These are phyloP conservation scores for Lontra canadensis DNA, from an alignment of 2,113 vertebrate genomes.

Conservation along the genomic window DNA sequence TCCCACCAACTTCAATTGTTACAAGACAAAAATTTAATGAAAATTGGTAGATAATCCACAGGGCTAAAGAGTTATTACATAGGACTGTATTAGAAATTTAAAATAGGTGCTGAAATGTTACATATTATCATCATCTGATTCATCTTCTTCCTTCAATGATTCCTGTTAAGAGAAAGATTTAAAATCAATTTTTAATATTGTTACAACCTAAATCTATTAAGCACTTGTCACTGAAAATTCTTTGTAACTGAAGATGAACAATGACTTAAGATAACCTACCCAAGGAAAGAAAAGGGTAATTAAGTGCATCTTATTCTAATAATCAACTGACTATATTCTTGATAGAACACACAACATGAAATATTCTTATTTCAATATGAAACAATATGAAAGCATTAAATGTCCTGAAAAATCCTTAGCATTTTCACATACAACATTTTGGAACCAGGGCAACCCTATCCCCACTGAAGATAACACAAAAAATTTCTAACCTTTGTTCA, in stretches of 20 bases:
- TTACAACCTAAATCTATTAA: background rate
- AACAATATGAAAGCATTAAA: background rate
- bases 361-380: background rate
- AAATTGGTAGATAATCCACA: slow-evolving; percentile 74
- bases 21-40: slow-evolving; percentile 84
- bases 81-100: slow-evolving; percentile 68
- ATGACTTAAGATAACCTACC: background rate
- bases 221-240: background rate
- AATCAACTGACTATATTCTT: background rate
- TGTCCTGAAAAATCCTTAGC: background rate
- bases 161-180: slow-evolving; percentile 87
- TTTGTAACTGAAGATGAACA: slow-evolving; percentile 12
- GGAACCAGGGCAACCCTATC: slow-evolving; percentile 25
- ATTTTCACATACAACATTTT: background rate
- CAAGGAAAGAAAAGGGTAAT: background rate
- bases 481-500: background rate
- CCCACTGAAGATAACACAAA: background rate
- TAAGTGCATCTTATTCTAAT: background rate
- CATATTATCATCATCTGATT: slow-evolving; percentile 99
- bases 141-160: slow-evolving; percentile 98
- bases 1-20: slow-evolving; percentile 28
- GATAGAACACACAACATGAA: background rate
- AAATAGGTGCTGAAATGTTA: slow-evolving; percentile 82
- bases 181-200: slow-evolving; percentile 20
- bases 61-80: slow-evolving; percentile 60